Conservation (phyloP, 2,888 invertebrate species). For the Lucinisca nassula region DNA sequence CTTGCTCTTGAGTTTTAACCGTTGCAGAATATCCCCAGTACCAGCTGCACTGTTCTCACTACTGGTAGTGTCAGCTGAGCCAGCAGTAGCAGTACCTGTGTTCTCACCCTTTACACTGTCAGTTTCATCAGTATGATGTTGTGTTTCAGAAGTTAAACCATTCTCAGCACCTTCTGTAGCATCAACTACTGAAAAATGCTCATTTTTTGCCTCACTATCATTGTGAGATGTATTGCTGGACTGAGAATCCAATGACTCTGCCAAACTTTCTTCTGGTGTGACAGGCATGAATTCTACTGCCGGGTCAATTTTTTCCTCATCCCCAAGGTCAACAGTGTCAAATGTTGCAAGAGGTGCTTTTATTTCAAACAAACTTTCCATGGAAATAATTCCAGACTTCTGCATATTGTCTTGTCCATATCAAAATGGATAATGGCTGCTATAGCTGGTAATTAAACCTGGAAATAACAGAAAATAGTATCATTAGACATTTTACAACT, state of each 20-base stretch:
- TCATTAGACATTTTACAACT: too few species aligned
- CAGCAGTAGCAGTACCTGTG: slow-evolving; percentile 28
- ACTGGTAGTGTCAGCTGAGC: slow-evolving; percentile 46
- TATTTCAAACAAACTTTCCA: slow-evolving; percentile 66
- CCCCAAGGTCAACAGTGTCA: slow-evolving; percentile 83
- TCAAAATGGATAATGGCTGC: too few species aligned
- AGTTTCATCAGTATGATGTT: background rate
- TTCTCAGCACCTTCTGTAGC: background rate
- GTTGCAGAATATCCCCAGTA: slow-evolving; percentile 60
- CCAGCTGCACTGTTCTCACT: slow-evolving; percentile 64
- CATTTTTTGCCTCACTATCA: slow-evolving; percentile 22
- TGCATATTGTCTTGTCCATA: slow-evolving; percentile 2
- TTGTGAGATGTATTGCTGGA: background rate
- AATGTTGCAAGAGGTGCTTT: slow-evolving; percentile 84
- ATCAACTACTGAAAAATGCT: background rate
- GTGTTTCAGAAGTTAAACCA: background rate
- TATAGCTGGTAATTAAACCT: too few species aligned
- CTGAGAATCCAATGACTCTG: background rate
- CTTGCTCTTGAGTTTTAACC: slow-evolving; percentile 59
- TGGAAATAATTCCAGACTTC: slow-evolving; percentile 49
- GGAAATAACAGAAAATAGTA: too few species aligned
- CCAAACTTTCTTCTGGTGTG: background rate
- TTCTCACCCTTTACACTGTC: background rate
- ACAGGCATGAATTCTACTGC: background rate
- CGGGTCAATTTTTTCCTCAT: slow-evolving; percentile 17